Base-by-base conservation (phyloP, 2,888 invertebrate genomes). In the Onthophagus sagittarius region DNA sequence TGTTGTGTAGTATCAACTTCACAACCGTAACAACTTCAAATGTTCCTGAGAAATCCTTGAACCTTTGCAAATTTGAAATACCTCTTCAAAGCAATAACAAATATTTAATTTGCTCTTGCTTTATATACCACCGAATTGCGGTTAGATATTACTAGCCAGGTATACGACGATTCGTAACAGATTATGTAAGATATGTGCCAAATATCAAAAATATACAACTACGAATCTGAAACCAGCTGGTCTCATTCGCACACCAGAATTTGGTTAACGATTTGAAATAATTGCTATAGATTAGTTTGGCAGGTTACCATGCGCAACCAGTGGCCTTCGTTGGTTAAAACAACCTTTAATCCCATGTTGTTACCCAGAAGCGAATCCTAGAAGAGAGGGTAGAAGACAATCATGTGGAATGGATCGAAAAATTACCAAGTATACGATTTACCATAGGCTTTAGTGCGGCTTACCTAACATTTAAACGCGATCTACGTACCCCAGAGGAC, bases 1-100 rank as follows among this genome's bases (percentile, higher is more conserved):
- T 75, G 78, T 80, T 0, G 77, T 85, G 0, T 85, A 85, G 0
- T 86, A 86, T 74, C 78, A 80, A 0, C 74, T 86, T 83, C 82
- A 0, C 13, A 23, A 23, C 65, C 65, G 33, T 33, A 33, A 33
- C 33, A 7, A 33, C 65, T 13, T n/a, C 1, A 5, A 31, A 65
- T 65, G 11, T 14, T 15, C 11, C 13, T 15, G 15, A 5, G 15
- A 65, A 1, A n/a, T 31, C 15, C 15, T 2, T 15, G 23, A 0
- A 65, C 15, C 14, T 31, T 31, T 65, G 15, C 65, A 65, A 14
- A 5, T 2, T 65, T 1, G 15, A 65, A 15, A 0, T 3, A 65
- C 9, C 72, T 72, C 72, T 74, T 73, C 23, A 15, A n/a, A n/a
- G n/a, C n/a, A n/a, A n/a, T n/a, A n/a, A n/a, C n/a, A n/a, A n/a